Evolutionary conservation across 2,797 vertebrate genomes (phyloP).

Genomic region (Glyptemys insculpta): DNA sequence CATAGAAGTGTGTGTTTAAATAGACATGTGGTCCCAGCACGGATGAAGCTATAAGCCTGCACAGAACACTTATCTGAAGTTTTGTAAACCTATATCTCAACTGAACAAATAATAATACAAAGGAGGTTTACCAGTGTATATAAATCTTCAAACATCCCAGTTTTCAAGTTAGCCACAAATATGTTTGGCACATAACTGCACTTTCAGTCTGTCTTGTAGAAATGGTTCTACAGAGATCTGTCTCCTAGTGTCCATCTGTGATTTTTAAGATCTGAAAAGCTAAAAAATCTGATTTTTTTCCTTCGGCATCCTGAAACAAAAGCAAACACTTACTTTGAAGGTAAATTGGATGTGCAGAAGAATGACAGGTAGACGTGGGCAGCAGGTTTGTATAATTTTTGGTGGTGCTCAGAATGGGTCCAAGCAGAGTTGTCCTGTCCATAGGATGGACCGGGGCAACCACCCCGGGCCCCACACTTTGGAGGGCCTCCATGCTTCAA

Average conservation of each 20-base stretch:
- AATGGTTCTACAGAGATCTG: background rate
- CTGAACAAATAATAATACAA: slow-evolving; percentile 64
- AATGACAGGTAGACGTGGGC: background rate
- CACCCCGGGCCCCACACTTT: too few relatives aligned
- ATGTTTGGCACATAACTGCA: slow-evolving; percentile 22
- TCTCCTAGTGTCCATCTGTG: background rate
- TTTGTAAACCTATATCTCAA: slow-evolving; percentile 61
- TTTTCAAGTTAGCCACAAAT: slow-evolving; percentile 46
- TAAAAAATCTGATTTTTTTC: background rate
- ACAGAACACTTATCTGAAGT: slow-evolving; percentile 59
- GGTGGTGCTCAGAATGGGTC: too few relatives aligned
- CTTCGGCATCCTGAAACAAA: background rate
- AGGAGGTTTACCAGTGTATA: slow-evolving; percentile 53
- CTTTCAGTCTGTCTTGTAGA: slow-evolving; percentile 8
- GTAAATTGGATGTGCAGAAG: background rate
- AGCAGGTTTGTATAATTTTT: too few relatives aligned
- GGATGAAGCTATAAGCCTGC: slow-evolving; percentile 53
- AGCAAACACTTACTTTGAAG: background rate
- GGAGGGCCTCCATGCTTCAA: too few relatives aligned
- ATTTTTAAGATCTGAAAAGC: background rate
- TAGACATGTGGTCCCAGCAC: slow-evolving; percentile 39
- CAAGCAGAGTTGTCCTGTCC: too few relatives aligned
- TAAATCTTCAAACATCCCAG: slow-evolving; percentile 30
- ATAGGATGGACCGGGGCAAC: too few relatives aligned
- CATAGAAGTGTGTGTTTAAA: slow-evolving; percentile 42